Percentiles rank a stretch among this genome's conserved stretches.
phyloP scores from a whole-genome alignment of 2,113 vertebrate genomes.

The Prochilodus magdalenae region DNA sequence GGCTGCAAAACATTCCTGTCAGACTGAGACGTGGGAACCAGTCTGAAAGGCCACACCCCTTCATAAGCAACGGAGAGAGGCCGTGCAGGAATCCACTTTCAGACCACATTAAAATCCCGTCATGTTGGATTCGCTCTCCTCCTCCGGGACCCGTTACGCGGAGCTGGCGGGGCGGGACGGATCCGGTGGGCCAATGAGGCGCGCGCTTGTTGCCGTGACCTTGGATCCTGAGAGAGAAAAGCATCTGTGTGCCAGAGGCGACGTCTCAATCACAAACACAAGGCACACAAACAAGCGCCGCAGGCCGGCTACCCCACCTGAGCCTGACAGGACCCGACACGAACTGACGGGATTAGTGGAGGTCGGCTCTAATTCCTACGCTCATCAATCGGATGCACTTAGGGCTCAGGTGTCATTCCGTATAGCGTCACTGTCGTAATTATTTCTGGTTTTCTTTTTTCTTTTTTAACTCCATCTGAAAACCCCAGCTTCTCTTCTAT shows the following conservation, averaged over 20 bases:
- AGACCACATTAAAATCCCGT: constrained; percentile 7
- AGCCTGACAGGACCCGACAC: constrained; percentile 19
- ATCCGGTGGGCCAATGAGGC: neutral
- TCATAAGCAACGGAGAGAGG: constrained; percentile 34
- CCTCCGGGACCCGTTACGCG: neutral
- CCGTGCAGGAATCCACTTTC: constrained; percentile 36
- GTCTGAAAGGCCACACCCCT: constrained; percentile 51
- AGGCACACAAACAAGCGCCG: neutral
- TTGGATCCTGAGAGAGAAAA: constrained; percentile 34
- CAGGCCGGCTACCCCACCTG: constrained; percentile 6
- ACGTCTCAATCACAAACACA: neutral
- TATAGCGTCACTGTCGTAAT: neutral
- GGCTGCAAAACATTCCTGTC: constrained; percentile 66
- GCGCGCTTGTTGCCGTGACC: constrained; percentile 27
- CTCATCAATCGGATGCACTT: neutral
- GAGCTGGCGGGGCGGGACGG: neutral
- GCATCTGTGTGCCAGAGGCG: constrained; percentile 3
- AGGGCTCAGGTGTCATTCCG: neutral
- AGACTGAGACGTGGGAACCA: constrained; percentile 65
- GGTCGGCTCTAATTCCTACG: neutral
- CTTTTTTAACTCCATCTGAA: no score
- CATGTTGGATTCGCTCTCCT: constrained; percentile 12
- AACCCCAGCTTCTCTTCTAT: no score
- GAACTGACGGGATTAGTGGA: neutral
- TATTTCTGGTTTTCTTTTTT: no score